Evolutionary conservation across 2,888 invertebrate species (phyloP).

Genomic region (Morpho helenor): DNA sequence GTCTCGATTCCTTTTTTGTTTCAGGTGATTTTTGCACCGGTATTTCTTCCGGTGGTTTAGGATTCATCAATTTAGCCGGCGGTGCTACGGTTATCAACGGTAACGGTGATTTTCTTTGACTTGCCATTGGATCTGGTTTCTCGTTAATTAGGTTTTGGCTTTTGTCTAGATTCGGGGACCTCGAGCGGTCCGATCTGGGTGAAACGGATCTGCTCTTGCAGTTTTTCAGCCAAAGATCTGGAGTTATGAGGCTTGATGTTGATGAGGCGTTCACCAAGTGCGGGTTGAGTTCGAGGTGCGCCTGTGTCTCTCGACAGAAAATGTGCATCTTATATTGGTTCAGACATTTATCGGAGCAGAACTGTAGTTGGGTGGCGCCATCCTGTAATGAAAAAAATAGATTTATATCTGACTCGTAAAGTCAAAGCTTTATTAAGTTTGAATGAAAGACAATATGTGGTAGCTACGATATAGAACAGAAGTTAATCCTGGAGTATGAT

Average conservation of each 20-base stretch:
- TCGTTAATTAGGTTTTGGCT: slow-evolving; percentile 43
- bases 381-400: slow-evolving; percentile 78
- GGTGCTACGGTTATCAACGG: slow-evolving; percentile 84
- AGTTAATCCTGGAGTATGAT: no score
- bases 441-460: no score
- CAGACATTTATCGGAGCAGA: slow-evolving; percentile 94
- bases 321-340: slow-evolving; percentile 99
- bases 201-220: slow-evolving; percentile 84
- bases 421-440: no score
- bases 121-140: slow-evolving; percentile 43
- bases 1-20: slow-evolving; percentile 58
- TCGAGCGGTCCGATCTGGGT: slow-evolving; percentile 76
- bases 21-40: slow-evolving; percentile 62
- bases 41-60: slow-evolving; percentile 56
- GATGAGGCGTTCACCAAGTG: slow-evolving; percentile 80
- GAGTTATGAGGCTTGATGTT: slow-evolving; percentile 86
- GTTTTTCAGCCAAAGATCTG: slow-evolving; percentile 93
- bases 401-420: no score
- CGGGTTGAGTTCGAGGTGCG: slow-evolving; percentile 92
- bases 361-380: slow-evolving; percentile 93
- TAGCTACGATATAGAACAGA: no score
- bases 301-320: slow-evolving; percentile 95
- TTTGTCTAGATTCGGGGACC: slow-evolving; percentile 72
- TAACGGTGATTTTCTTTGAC: slow-evolving; percentile 70
- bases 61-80: slow-evolving; percentile 82